phyloP scores from a whole-genome alignment of 2,797 vertebrate species.

The Tenualosa ilisha region DNA sequence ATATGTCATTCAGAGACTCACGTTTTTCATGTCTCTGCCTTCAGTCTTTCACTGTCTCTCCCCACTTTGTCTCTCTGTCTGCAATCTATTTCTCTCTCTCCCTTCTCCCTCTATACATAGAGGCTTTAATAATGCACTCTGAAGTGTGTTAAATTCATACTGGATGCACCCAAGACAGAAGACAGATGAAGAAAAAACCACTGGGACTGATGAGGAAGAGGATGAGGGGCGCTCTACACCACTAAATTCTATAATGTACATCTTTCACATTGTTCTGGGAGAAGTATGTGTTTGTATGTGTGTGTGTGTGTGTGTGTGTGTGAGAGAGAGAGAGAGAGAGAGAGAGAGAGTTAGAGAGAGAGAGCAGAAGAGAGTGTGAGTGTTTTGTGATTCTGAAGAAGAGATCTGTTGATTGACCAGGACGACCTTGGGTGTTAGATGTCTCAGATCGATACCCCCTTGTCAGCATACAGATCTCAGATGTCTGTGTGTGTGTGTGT shows the following conservation, averaged over 20 bases:
- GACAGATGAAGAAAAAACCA: constrained; percentile 50
- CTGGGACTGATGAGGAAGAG: constrained; percentile 36
- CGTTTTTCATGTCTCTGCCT: not conserved
- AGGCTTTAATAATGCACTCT: constrained; percentile 56
- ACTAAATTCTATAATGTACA: not conserved
- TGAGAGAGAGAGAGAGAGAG: not conserved
- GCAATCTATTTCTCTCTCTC: constrained; percentile 18
- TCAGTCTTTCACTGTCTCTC: not conserved
- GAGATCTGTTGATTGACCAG: constrained; percentile 20
- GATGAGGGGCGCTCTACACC: not conserved
- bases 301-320: not conserved
- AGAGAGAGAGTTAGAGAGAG: constrained; percentile 13
- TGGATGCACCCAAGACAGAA: constrained; percentile 42
- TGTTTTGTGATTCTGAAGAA: constrained; percentile 19
- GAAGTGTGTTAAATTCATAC: constrained; percentile 58
- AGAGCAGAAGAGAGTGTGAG: not conserved
- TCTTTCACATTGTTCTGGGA: not conserved
- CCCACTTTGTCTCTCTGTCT: not conserved
- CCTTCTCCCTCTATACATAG: not conserved
- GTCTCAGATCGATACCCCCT: not conserved
- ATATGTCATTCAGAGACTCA: not conserved
- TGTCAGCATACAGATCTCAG: constrained; percentile 17
- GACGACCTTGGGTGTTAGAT: constrained; percentile 23
- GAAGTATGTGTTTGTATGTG: not conserved
- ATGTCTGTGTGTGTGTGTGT: constrained; percentile 1